Base-by-base conservation (phyloP, 2,888 invertebrate genomes). In the Dastarcus helophoroides region DNA sequence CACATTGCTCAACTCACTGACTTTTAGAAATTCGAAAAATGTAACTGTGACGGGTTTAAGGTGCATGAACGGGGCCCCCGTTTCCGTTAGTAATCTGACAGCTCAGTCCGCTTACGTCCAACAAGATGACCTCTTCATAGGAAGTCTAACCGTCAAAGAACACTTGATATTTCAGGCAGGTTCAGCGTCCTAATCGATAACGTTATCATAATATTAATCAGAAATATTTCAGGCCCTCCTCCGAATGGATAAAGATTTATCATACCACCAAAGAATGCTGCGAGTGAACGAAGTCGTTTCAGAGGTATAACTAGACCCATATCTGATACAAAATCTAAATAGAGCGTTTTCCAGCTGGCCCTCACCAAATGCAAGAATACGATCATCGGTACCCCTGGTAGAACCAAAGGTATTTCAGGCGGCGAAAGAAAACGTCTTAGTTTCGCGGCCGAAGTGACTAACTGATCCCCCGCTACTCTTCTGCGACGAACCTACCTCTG, bases 401-500 rank as follows among this genome's bases (percentile, higher is more conserved):
- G 84, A 11, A 65, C 85, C 21, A 90, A 89, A 64, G 93, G 94
- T 0, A 80, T 95, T 35, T 94, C 93, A 0, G 97, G 97, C 0
- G 97, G 97, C 0, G 97, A 97, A 64, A 83, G 83, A 71, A 94
- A 94, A 58, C 69, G 95, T 33, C 65, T 97, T 7, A 85, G 94
- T 0, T 94, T 98, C 56, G 97, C 95, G 10, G 85, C 91, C n/a
- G 97, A 97, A 66, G 81, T 93, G n/a, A 2, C 66, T 95, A 24
- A 95, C 93, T 0, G 88, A 97, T 64, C 97, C 97, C 0, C 80
- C 89, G 0, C 65, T 97, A 23, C 76, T 97, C 72, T 90, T 97
- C 56, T 94, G 94, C 56, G 97, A 97, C 52, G 97, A 97, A 52
- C 95, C 95, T 0, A 97, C 95, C 0, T 93, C 93, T 0, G 93